Evolutionary conservation across 1,140 invertebrate species (phyloP), one percentile per base, ranked within the genome.

Genomic region (Tribolium madens): DNA sequence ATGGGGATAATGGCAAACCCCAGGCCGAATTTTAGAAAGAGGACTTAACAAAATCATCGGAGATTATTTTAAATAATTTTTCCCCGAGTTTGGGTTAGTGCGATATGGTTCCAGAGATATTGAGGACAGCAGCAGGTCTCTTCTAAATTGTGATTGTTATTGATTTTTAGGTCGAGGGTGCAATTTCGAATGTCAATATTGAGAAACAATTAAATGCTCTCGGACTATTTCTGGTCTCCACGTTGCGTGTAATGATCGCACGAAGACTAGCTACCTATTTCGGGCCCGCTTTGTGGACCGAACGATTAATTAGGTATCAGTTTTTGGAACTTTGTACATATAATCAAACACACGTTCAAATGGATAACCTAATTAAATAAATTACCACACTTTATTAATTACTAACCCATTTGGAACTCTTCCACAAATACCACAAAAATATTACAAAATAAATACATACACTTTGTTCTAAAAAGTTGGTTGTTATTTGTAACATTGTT

Each of bases 161-260:
- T 64, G 57, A 64, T 64, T 64, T 14, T 21, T 57, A 17, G 52
- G 13, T 64, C 3, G 12, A 33, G 57, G 57, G 57, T 64, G 57
- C 26, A 33, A 64, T 64, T 26, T 64, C 57, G n/a, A 33, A 14
- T 64, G 57, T 64, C 57, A 64, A 64, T 64, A 64, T 64, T 64
- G 57, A 33, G 26, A n/a, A 14, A 64, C 57, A 64, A 33, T 64
- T 64, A 64, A 64, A 64, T 64, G 26, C 26, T 64, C 57, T 64
- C 26, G 21, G 57, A 26, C 57, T 64, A 33, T 64, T 64, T 64
- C 57, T 64, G 57, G 21, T 9, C 6, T 31, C 17, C 12, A 26
- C 10, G 18, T 57, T 9, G 15, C 26, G 57, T 64, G 26, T 33
- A 64, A 21, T 57, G 36, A 7, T 57, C 52, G 14, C 52, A 21